phyloP scores from a whole-genome alignment of 2,113 vertebrate species.

The Myotis lucifugus region DNA sequence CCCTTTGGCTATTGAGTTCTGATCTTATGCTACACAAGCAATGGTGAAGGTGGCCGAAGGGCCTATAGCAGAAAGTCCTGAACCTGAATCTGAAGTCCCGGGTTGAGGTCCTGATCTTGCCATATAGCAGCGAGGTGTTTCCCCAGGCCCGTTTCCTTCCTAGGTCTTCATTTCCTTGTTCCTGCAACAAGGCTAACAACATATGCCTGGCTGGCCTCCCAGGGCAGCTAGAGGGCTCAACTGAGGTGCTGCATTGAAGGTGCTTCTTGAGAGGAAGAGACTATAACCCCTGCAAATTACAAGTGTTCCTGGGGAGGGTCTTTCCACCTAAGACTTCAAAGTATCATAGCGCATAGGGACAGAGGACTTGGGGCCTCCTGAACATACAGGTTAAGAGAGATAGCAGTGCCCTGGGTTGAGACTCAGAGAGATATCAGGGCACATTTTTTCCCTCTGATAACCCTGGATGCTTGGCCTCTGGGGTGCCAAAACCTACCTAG shows the following conservation, averaged over 20 bases:
- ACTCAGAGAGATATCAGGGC: background rate
- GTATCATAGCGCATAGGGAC: background rate
- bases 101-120: background rate
- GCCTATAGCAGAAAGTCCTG: background rate
- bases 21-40: background rate
- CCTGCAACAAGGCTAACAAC: background rate
- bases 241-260: background rate
- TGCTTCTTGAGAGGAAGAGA: background rate
- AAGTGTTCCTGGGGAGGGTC: background rate
- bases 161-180: constrained; percentile 3
- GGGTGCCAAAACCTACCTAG: constrained; percentile 59
- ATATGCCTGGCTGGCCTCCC: background rate
- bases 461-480: background rate
- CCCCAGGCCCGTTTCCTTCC: background rate
- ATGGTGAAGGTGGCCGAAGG: background rate
- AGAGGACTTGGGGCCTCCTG: background rate
- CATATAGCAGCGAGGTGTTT: background rate
- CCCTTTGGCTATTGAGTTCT: background rate
- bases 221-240: background rate
- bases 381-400: background rate
- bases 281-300: background rate
- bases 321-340: background rate
- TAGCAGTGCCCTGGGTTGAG: background rate
- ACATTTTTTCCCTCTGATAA: background rate
- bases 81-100: background rate